Evolutionary conservation across 1,140 invertebrate genomes (phyloP).

Genomic region (Drosophila littoralis): DNA sequence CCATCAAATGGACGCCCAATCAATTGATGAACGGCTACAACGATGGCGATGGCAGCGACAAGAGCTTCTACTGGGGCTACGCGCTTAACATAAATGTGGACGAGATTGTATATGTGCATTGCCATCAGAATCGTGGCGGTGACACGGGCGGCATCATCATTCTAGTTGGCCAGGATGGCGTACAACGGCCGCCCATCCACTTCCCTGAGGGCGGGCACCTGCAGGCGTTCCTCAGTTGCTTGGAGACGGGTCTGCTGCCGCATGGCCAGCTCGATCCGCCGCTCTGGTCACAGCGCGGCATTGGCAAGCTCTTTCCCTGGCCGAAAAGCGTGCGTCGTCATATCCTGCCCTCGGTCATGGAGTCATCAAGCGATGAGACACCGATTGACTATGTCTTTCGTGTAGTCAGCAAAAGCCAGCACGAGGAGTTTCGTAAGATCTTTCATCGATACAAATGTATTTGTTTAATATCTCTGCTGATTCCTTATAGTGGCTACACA

Average conservation of each 20-base stretch:
- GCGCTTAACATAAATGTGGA: conserved; percentile 94
- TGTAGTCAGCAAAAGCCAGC: conserved; percentile 91
- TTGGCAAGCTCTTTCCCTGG: conserved; percentile 91
- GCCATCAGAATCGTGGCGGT: conserved; percentile 92
- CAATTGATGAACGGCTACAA: conserved; percentile 96
- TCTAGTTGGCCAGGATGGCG: conserved; percentile 97
- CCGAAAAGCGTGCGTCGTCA: conserved; percentile 88
- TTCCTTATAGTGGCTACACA: conserved; percentile 65
- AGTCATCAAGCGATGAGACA: conserved; percentile 87
- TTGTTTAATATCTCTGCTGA: too few relatives aligned
- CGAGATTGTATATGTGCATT: conserved; percentile 97
- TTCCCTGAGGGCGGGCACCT: conserved; percentile 96
- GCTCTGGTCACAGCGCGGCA: conserved; percentile 94
- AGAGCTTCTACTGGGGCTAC: conserved; percentile 95
- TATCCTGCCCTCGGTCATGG: conserved; percentile 86
- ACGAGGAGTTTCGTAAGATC: conserved; percentile 89
- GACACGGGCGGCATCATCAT: conserved; percentile 93
- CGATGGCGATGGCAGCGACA: conserved; percentile 88
- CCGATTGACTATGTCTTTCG: conserved; percentile 95
- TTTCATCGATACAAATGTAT: conserved; percentile 69
- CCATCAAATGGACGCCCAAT: conserved; percentile 94
- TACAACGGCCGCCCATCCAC: conserved; percentile 95
- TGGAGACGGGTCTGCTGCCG: conserved; percentile 94
- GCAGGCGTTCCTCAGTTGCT: conserved; percentile 94
- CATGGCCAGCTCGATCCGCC: conserved; percentile 96